phyloP scores from a whole-genome alignment of 23 tunicate species.

The Halocynthia aurantium region DNA sequence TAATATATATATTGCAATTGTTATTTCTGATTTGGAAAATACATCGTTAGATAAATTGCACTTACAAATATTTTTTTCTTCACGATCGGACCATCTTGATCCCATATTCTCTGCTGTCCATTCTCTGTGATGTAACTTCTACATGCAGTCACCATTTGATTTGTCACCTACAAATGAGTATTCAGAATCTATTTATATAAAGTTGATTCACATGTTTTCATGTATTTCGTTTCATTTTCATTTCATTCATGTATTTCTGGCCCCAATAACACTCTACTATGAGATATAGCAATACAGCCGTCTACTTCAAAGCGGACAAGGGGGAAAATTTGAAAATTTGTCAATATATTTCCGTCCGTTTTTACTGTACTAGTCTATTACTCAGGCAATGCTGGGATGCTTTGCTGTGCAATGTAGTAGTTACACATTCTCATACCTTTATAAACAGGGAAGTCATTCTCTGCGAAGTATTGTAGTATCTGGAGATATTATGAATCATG shows the following conservation, averaged over 20 bases:
- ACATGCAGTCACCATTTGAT: constrained; percentile 97
- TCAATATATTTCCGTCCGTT: no score
- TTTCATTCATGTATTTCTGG: no score
- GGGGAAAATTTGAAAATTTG: no score
- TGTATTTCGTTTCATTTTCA: no score
- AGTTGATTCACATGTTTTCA: no score
- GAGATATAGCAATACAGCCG: no score
- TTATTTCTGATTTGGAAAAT: neutral
- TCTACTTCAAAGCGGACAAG: no score
- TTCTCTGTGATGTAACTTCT: constrained; percentile 88
- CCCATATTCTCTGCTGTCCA: constrained; percentile 76
- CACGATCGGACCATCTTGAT: constrained; percentile 67
- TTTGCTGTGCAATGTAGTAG: no score
- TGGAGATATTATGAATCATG: constrained; percentile 95
- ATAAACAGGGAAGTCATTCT: constrained; percentile 97
- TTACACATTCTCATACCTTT: constrained; percentile 26
- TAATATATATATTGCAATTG: neutral
- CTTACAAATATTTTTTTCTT: constrained; percentile 67
- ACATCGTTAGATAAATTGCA: neutral
- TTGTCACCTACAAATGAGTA: constrained; percentile 56
- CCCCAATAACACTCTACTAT: no score
- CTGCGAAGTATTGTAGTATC: constrained; percentile 98
- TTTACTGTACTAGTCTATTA: no score
- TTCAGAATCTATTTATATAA: neutral
- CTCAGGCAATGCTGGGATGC: no score